Evolutionary conservation across 2,888 invertebrate species (phyloP), one percentile per base, ranked within the genome.

Genomic region (Poecilus cupreus): DNA sequence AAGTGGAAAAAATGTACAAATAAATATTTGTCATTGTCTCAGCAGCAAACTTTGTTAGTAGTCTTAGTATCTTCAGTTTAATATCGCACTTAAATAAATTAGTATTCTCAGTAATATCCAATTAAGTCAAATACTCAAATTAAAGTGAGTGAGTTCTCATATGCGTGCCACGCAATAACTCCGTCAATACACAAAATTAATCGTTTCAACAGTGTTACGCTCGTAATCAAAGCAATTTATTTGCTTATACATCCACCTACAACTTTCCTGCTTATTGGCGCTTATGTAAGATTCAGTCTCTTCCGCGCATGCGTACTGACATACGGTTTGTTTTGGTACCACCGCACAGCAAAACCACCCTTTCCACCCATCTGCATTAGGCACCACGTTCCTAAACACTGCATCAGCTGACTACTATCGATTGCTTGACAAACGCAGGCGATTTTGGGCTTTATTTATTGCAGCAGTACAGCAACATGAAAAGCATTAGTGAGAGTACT

Each of bases 271-370:
- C 64, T 8, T 16, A 37, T 10, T 68, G 72, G 72, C 43, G 43
- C 72, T 72, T 72, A 72, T 49, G 49, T 72, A 72, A 72, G 72
- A 46, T 68, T 49, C 72, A 72, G 46, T 10, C 72, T 72, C 72
- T 77, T 77, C 39, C 81, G 72, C 54, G 60, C 54, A 57, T 70
- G 77, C 80, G 82, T 77, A 54, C 60, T 76, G 43, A 57, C 43
- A 57, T 60, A 68, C 76, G 80, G 83, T 82, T 83, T 83, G 83
- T 83, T 83, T 82, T 83, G 83, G 70, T 82, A 76, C 43, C 46
- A 11, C 26, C 37, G 10, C 64, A 54, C 6, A 64, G 80, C 11
- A 83, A 72, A 72, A 22, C 77, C 68, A 54, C 74, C 76, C 76
- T 74, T 82, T 77, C 22, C 49, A 5, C 6, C 11, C 32, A 16